Evolutionary conservation across 2,113 vertebrate genomes (phyloP), one percentile per base, ranked within the genome.

Genomic region (Phalacrocorax carbo): DNA sequence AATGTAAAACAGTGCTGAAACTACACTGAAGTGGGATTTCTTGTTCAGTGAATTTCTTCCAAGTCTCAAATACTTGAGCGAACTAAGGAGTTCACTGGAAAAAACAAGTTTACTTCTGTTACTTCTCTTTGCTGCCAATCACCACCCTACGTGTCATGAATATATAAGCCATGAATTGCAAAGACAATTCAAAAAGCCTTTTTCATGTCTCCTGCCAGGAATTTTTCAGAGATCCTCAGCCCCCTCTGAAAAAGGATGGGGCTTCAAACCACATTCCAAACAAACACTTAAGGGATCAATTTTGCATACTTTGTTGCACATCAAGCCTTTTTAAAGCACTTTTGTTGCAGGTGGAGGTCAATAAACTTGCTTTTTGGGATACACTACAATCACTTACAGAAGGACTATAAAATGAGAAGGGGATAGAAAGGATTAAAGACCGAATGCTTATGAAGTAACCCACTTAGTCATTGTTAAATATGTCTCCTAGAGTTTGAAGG

Each of bases 381-480:
- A 36, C 15, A 7, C 79, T 87, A 9, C 92, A 84, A 29, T 77
- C 72, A 25, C 70, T 93, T 58, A 68, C 42, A 55, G 48, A 78
- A 64, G 34, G 17, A 21, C 61, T 92, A 6, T 49, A 77, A 89
- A 95, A 94, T 92, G 71, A 90, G 75, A 70, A 54, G 30, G 52
- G 66, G 83, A 90, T 49, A 13, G 55, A 48, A 96, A 42, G n/a
- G 30, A 82, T 88, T 92, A 66, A 94, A 64, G 57, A 95, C n/a
- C 15, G 73, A 88, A 78, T 88, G 75, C 62, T 96, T 84, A 84
- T 70, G 76, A 93, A 88, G 84, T 62, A 83, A 60, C 61, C 40
- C 82, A 69, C 81, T 95, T 88, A 88, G 88, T 88, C 96, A 72
- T 90, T 93, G 88, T 90, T 96, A 97, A 95, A 90, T 93, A 84